phyloP scores from a whole-genome alignment of 2,888 invertebrate species.

The Heliconius aoede region DNA sequence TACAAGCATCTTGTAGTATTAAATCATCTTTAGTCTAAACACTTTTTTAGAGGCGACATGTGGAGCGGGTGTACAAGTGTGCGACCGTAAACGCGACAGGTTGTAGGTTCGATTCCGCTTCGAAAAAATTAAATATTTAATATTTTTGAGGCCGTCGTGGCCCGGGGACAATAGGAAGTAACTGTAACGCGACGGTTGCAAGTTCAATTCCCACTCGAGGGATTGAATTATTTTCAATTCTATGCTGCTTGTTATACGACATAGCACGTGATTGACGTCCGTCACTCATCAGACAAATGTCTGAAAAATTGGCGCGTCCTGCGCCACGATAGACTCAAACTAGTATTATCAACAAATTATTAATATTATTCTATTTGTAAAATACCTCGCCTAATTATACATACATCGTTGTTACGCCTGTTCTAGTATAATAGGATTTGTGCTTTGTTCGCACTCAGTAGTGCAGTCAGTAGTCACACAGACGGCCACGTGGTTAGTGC shows the following conservation, averaged over 20 bases:
- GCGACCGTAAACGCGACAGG: background rate
- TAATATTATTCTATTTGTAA: background rate
- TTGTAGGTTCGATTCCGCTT: background rate
- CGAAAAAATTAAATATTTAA: background rate
- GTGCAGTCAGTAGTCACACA: constrained; percentile 14
- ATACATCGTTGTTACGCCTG: constrained; percentile 5
- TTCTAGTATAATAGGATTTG: constrained; percentile 17
- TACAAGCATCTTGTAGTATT: background rate
- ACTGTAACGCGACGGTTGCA: too few species aligned
- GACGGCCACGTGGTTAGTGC: constrained; percentile 9
- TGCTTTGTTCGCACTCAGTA: constrained; percentile 2
- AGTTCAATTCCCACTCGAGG: too few species aligned
- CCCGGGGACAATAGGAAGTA: too few species aligned
- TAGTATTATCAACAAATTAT: background rate
- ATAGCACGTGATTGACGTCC: too few species aligned
- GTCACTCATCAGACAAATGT: too few species aligned
- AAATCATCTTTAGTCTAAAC: background rate
- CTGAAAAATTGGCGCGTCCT: too few species aligned
- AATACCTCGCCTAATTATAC: background rate
- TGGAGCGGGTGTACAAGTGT: too few species aligned
- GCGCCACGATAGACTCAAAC: too few species aligned
- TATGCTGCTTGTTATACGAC: too few species aligned
- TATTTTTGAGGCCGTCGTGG: too few species aligned
- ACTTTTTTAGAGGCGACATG: too few species aligned
- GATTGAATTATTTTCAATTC: too few species aligned